These are phyloP conservation scores for Trachythela sp. DNA, from an alignment of 64 coral and sea anemone species.

Conservation along the genomic window DNA sequence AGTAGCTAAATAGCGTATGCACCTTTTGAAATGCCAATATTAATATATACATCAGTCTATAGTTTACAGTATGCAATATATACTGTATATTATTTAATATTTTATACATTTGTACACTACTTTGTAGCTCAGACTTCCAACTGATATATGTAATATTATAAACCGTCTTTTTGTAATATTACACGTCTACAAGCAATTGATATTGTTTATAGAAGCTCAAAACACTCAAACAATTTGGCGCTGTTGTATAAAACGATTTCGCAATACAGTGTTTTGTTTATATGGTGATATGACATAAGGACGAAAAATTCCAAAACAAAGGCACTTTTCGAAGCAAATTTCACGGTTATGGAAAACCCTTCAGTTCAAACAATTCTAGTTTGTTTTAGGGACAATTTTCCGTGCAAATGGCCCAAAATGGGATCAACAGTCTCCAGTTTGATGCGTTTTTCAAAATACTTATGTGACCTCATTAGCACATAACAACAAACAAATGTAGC, in stretches of 20 bases:
- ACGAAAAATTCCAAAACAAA: neutral
- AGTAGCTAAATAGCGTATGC: too few species aligned
- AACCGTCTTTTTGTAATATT: neutral
- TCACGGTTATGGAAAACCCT: neutral
- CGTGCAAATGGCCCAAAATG: too few species aligned
- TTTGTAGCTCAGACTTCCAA: too few species aligned
- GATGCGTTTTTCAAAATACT: neutral
- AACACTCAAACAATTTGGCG: neutral
- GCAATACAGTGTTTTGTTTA: neutral
- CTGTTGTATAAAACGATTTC: neutral
- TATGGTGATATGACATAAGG: neutral
- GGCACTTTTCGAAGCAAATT: neutral
- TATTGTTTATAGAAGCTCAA: neutral
- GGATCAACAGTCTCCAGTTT: neutral
- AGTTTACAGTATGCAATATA: neutral
- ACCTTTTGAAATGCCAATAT: too few species aligned
- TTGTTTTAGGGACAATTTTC: too few species aligned
- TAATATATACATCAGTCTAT: neutral
- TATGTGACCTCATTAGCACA: slow-evolving; percentile 20
- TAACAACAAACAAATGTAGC: slow-evolving; percentile 13
- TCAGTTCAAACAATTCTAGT: too few species aligned
- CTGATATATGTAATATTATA: neutral
- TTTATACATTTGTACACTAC: too few species aligned
- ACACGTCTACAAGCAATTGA: neutral
- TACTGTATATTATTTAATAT: too few species aligned